Base-by-base conservation (phyloP, 2,113 vertebrate genomes). In the Tichodroma muraria region DNA sequence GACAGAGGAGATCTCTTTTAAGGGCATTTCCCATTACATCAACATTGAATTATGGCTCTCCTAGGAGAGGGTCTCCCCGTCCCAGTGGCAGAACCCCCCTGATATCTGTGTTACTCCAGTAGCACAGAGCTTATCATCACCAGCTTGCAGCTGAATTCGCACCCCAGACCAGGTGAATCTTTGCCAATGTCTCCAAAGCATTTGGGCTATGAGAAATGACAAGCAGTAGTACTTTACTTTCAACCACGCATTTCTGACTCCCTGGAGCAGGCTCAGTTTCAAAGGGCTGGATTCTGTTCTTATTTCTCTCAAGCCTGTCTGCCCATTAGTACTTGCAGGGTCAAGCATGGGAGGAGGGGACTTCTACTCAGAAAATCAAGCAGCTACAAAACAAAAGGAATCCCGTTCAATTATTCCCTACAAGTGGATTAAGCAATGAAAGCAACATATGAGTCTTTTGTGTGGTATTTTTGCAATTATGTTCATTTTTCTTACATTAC, bases 381-480 rank as follows among this genome's bases (percentile, higher is more conserved):
- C 84, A 80, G 76, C 87, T 73, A 89, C 77, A 92, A 95, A 94
- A 96, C 91, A 97, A 94, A 97, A 93, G 89, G 92, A 95, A 95
- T 94, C 80, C 78, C 65, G 0, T 82, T 95, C 80, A 88, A 93
- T 88, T 96, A 93, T 95, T 96, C 91, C 94, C 88, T 92, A 76
- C 86, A 92, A 95, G 86, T 4, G 12, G 95, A 96, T 96, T 94
- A 96, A 95, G 93, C 86, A 95, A 95, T 72, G 78, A 89, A 95
- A 95, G 94, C 20, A 16, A 89, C 93, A 84, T 90, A 88, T 1
- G n/a, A 97, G 87, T 70, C 89, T 93, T 96, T 89, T 92, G 94
- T 91, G 85, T 83, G 79, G 85, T 80, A 69, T 94, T 96, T 91
- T 85, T 94, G 85, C 82, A 96, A 96, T 94, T 96, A 94, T 35